These are phyloP conservation scores for Turritopsis dohrnii DNA, from an alignment of 30 jellyfish, hydroid and myxozoan genomes.

Conservation along the genomic window DNA sequence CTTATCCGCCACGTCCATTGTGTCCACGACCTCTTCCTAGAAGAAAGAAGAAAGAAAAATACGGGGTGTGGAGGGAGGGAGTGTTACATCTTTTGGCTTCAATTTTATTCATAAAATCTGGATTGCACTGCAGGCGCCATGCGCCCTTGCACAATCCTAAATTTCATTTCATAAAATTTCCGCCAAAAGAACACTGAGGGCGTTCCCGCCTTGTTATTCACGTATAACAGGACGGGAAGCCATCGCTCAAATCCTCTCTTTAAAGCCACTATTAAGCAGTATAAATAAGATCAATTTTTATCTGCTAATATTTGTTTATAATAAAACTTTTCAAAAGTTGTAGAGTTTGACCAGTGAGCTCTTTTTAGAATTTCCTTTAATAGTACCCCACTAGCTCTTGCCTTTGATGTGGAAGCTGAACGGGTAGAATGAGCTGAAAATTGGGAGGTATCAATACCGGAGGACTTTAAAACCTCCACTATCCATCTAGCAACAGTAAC, in stretches of 20 bases:
- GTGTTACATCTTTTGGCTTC: too few species aligned
- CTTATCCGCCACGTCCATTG: too few species aligned
- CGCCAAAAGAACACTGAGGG: background rate
- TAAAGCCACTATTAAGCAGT: too few species aligned
- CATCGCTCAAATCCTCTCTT: background rate
- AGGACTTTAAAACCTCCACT: background rate
- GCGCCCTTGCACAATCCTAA: too few species aligned
- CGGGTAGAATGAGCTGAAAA: background rate
- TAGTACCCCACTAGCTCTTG: background rate
- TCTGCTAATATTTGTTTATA: background rate
- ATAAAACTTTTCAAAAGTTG: constrained; percentile 16
- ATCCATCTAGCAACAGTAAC: background rate
- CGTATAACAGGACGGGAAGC: too few species aligned
- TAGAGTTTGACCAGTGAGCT: background rate
- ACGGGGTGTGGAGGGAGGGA: too few species aligned
- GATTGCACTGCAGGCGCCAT: too few species aligned
- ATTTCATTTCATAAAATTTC: too few species aligned
- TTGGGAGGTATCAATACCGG: background rate
- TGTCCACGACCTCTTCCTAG: too few species aligned
- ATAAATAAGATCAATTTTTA: too few species aligned
- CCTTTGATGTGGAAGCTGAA: background rate
- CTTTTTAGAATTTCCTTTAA: constrained; percentile 4
- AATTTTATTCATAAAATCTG: too few species aligned
- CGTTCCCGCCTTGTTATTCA: background rate
- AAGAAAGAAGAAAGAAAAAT: too few species aligned